A percentile compares a stretch with the other conserved stretches of the same genome.
These are phyloP conservation scores for Pipistrellus pipistrellus DNA, from an alignment of 2,797 vertebrate species.

Conservation along the genomic window DNA sequence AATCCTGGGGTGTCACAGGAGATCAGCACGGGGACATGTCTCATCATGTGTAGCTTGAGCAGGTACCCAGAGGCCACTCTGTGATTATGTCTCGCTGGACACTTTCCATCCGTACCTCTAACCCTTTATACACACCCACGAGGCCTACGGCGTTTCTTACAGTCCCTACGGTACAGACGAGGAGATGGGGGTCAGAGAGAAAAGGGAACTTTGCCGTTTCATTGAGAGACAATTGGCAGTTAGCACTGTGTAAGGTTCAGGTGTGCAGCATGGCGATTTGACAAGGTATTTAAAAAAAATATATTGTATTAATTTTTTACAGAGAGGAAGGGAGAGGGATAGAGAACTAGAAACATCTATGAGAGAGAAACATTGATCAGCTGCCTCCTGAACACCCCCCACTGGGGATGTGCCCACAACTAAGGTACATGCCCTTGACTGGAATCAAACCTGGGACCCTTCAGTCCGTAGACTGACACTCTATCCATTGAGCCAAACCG, in stretches of 20 bases:
- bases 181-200: not conserved
- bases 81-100: fast-evolving
- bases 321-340: too few species aligned
- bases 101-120: not conserved
- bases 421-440: too few species aligned
- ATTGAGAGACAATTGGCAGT: not conserved
- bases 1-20: not conserved
- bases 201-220: not conserved
- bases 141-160: not conserved
- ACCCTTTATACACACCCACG: not conserved
- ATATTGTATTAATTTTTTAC: too few species aligned
- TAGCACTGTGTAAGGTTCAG: not conserved
- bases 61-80: not conserved
- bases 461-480: too few species aligned
- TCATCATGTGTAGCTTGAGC: not conserved
- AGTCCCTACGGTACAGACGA: not conserved
- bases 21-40: not conserved
- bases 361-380: too few species aligned
- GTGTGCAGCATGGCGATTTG: not conserved
- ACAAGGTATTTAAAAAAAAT: not conserved
- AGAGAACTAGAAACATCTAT: too few species aligned
- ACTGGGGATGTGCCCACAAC: too few species aligned
- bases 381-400: too few species aligned
- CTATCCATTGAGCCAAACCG: too few species aligned
- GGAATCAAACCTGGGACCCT: too few species aligned